Evolutionary conservation across 2,113 vertebrate genomes (phyloP).

Genomic region (Sebastes schlegelii): DNA sequence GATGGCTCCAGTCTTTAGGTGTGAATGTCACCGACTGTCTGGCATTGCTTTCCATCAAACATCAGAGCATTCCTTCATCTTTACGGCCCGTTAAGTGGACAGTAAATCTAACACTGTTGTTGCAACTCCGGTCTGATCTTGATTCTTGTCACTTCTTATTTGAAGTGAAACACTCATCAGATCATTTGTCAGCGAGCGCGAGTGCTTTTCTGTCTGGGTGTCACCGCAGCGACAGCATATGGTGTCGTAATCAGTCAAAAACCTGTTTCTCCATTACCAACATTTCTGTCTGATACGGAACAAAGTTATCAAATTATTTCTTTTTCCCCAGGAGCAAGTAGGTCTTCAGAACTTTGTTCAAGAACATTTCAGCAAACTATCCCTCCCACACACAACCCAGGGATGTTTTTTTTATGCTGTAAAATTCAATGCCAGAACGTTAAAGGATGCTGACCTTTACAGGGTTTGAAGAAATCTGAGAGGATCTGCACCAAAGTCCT

Average conservation of each 20-base stretch:
- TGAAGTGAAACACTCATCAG: conserved; percentile 66
- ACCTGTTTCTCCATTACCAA: conserved; percentile 38
- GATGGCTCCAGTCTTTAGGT: neutral
- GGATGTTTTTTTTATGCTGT: neutral
- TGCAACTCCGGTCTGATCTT: conserved; percentile 61
- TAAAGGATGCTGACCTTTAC: conserved; percentile 16
- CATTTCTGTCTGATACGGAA: conserved; percentile 12
- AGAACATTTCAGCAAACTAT: conserved; percentile 20
- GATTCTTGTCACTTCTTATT: conserved; percentile 76
- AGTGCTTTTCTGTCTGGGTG: conserved; percentile 71
- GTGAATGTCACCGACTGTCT: neutral
- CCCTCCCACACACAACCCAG: neutral
- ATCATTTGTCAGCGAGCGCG: conserved; percentile 76
- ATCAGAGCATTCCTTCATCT: conserved; percentile 18
- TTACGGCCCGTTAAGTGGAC: conserved; percentile 35
- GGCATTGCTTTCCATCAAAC: conserved; percentile 18
- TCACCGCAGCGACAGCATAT: conserved; percentile 63
- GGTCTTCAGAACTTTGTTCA: conserved; percentile 10
- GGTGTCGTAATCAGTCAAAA: conserved; percentile 73
- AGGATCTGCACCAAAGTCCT: neutral
- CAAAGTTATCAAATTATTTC: neutral
- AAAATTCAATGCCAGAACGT: neutral
- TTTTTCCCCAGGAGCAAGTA: neutral
- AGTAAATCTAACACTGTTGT: conserved; percentile 51
- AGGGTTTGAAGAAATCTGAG: neutral